Evolutionary conservation across 2,888 invertebrate genomes (phyloP), one percentile per base, ranked within the genome.

Genomic region (Baccha elongata): DNA sequence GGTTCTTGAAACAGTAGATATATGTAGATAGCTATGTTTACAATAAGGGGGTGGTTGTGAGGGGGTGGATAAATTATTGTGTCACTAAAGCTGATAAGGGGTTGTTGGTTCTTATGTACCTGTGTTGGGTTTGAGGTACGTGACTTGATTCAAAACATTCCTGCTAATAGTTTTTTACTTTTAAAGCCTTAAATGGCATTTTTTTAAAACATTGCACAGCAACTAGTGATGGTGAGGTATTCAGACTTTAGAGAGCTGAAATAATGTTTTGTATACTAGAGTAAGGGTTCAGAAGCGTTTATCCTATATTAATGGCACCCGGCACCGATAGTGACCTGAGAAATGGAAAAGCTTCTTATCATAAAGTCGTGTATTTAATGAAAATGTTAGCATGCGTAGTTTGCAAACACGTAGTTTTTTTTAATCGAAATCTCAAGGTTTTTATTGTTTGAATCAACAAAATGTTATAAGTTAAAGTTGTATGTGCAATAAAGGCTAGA

Each of bases 1-100:
- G 83, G 67, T 76, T 73, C 44, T 68, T 52, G 64, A 65, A 58
- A 35, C 35, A 13, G 7, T n/a, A 35, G 35, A 35, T 8, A 26
- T 26, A 11, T 6, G 7, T 35, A 11, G 35, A 10, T 1, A 2
- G 37, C 13, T 4, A 13, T 44, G 44, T 60, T 44, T 11, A 29
- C 19, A n/a, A 26, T 13, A 55, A 1, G 2, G 10, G 52, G 26
- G 42, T 52, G 42, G 26, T 8, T 17, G 46, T 15, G 55, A 42
- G 10, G 7, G 23, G 29, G 21, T 53, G 52, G 40, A 42, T 35
- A 29, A 62, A 62, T 75, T 53, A 52, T 68, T 53, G 44, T 68
- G 60, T 19, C 58, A 35, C 40, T 67, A 19, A 21, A 21, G 17
- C 40, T 42, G 40, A 40, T 29, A 7, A 58, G 13, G 64, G 58